These are phyloP conservation scores for Suillia variegata DNA, from an alignment of 2,888 invertebrate genomes.

Conservation along the genomic window DNA sequence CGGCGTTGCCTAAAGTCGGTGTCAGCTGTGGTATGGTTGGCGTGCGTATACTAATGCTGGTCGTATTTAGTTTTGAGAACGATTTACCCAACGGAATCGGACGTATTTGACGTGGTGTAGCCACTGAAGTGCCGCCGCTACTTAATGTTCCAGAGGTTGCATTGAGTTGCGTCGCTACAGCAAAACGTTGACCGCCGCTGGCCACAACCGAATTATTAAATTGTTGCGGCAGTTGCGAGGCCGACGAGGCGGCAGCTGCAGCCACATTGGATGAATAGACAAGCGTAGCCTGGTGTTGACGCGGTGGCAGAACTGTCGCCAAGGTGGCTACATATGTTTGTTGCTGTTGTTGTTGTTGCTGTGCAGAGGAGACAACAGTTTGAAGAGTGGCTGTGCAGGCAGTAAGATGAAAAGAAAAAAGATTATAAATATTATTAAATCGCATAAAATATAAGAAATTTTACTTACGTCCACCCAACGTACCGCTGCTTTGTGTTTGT, in stretches of 20 bases:
- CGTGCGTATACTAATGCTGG: slow-evolving; percentile 59
- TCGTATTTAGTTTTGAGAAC: slow-evolving; percentile 57
- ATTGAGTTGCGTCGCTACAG: slow-evolving; percentile 51
- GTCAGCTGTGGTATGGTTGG: slow-evolving; percentile 54
- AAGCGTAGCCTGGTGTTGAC: slow-evolving; percentile 58
- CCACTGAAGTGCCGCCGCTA: slow-evolving; percentile 40
- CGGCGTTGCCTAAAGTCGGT: slow-evolving; percentile 39
- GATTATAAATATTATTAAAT: neutral
- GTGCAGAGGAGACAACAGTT: slow-evolving; percentile 12
- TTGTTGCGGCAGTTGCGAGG: slow-evolving; percentile 50
- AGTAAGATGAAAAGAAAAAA: no score
- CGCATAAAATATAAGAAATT: slow-evolving; percentile 20
- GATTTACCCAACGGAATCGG: slow-evolving; percentile 57
- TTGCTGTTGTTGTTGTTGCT: slow-evolving; percentile 24
- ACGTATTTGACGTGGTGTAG: slow-evolving; percentile 56
- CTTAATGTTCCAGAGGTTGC: slow-evolving; percentile 26
- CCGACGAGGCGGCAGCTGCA: slow-evolving; percentile 37
- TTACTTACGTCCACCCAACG: no score
- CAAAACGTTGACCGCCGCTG: slow-evolving; percentile 48
- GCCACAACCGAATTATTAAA: slow-evolving; percentile 48
- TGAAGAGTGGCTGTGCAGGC: slow-evolving; percentile 13
- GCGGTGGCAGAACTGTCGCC: slow-evolving; percentile 57
- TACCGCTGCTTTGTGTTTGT: no score
- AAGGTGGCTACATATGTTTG: slow-evolving; percentile 57
- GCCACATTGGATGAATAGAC: slow-evolving; percentile 58